phyloP scores from a whole-genome alignment of 2,888 invertebrate genomes.

The Antheraea yamamai region DNA sequence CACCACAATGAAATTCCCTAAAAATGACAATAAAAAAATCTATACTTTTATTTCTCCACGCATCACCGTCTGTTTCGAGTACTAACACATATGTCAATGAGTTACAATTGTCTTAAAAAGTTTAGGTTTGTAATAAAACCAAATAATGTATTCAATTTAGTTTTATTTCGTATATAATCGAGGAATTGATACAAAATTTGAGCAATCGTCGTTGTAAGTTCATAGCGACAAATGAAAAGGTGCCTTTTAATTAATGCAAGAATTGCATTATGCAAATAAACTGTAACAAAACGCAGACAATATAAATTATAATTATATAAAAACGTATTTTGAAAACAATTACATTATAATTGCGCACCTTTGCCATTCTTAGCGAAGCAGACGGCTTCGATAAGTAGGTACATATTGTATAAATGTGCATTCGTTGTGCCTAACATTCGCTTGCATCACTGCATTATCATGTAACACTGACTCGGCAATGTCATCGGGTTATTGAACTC shows the following conservation, averaged over 20 bases:
- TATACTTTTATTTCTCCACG: too few relatives aligned
- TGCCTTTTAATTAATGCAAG: slow-evolving; percentile 11
- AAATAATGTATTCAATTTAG: neutral
- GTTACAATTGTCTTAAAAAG: neutral
- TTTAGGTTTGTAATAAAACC: neutral
- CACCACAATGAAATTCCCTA: neutral
- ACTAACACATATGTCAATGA: too few relatives aligned
- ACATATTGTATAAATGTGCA: neutral
- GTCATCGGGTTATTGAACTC: slow-evolving; percentile 73
- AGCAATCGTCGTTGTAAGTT: neutral
- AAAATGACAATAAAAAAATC: too few relatives aligned
- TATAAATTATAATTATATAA: slow-evolving; percentile 17
- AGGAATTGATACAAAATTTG: neutral
- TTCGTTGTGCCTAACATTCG: slow-evolving; percentile 32
- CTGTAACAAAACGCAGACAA: slow-evolving; percentile 14
- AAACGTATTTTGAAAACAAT: slow-evolving; percentile 20
- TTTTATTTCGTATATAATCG: neutral
- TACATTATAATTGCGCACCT: slow-evolving; percentile 20
- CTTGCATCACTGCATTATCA: slow-evolving; percentile 61
- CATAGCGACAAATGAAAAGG: slow-evolving; percentile 11
- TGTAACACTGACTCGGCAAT: slow-evolving; percentile 62
- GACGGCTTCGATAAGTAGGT: slow-evolving; percentile 8
- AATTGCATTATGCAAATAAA: slow-evolving; percentile 6
- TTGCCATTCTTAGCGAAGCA: slow-evolving; percentile 6
- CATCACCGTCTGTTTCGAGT: too few relatives aligned